Conservation (phyloP, 2,113 vertebrate species). For the Pachyramphus minor region DNA sequence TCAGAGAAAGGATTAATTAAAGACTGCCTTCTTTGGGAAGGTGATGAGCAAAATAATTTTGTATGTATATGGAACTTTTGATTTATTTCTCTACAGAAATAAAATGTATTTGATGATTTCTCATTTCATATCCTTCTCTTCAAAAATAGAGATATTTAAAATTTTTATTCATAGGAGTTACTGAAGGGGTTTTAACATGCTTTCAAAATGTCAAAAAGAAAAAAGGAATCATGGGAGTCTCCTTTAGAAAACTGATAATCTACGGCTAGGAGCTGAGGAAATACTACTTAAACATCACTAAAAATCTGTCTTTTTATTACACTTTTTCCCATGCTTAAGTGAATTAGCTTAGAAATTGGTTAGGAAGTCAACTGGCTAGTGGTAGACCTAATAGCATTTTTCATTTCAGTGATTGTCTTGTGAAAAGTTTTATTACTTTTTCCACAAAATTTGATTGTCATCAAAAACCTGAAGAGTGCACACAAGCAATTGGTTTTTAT, state of each 20-base stretch:
- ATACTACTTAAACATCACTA: not conserved
- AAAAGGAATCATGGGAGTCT: not conserved
- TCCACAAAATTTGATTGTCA: rapidly evolving
- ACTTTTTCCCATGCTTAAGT: not conserved
- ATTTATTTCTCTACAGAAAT: slow-evolving; percentile 16
- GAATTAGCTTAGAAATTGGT: not conserved
- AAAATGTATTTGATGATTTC: not conserved
- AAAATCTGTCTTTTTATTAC: not conserved
- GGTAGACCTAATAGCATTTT: not conserved
- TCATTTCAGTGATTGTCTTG: not conserved
- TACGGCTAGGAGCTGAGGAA: not conserved
- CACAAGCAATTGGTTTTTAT: not conserved
- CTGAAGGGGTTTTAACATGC: not conserved
- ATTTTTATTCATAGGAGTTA: not conserved
- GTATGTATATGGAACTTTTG: not conserved
- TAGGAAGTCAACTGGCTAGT: not conserved
- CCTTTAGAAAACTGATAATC: not conserved
- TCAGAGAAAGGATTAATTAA: slow-evolving; percentile 40
- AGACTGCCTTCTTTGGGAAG: not conserved
- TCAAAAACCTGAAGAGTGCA: not conserved
- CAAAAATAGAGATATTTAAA: not conserved
- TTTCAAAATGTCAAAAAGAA: not conserved
- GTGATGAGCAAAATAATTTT: slow-evolving; percentile 8
- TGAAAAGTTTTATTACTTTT: not conserved
- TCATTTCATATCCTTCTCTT: not conserved